Evolutionary conservation across 2,113 vertebrate species (phyloP).

Genomic region (Anarrhichthys ocellatus): DNA sequence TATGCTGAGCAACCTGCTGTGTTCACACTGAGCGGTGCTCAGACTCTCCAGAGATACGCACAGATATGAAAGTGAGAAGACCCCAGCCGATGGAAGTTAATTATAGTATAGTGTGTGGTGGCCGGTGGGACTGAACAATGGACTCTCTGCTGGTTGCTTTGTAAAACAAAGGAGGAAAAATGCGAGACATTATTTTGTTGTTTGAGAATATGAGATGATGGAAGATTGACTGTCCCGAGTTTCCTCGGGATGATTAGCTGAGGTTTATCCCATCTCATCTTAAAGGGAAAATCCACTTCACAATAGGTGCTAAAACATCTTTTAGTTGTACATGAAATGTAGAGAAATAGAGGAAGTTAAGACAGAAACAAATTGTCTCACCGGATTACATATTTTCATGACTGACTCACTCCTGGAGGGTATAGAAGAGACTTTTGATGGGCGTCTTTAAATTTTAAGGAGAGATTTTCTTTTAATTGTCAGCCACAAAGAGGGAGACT

Average conservation of each 20-base stretch:
- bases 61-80: slow-evolving; percentile 72
- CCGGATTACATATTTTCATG: background rate
- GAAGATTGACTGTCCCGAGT: background rate
- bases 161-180: slow-evolving; percentile 14
- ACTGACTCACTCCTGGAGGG: background rate
- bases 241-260: background rate
- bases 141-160: slow-evolving; percentile 20
- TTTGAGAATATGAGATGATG: background rate
- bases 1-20: slow-evolving; percentile 25
- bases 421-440: background rate
- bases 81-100: slow-evolving; percentile 66
- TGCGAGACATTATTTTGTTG: background rate
- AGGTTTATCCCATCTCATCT: background rate
- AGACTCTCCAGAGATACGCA: slow-evolving; percentile 65
- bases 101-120: slow-evolving; percentile 65
- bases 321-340: background rate
- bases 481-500: background rate
- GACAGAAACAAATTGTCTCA: background rate
- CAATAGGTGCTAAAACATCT: background rate
- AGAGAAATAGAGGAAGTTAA: background rate
- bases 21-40: slow-evolving; percentile 26
- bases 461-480: background rate
- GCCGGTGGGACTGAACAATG: slow-evolving; percentile 43
- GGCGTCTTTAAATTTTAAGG: background rate
- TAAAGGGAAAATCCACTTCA: background rate